Percentiles rank a stretch among this genome's conserved stretches.
Evolutionary conservation across 2,797 vertebrate species (phyloP).

Genomic region (Hipposideros larvatus): DNA sequence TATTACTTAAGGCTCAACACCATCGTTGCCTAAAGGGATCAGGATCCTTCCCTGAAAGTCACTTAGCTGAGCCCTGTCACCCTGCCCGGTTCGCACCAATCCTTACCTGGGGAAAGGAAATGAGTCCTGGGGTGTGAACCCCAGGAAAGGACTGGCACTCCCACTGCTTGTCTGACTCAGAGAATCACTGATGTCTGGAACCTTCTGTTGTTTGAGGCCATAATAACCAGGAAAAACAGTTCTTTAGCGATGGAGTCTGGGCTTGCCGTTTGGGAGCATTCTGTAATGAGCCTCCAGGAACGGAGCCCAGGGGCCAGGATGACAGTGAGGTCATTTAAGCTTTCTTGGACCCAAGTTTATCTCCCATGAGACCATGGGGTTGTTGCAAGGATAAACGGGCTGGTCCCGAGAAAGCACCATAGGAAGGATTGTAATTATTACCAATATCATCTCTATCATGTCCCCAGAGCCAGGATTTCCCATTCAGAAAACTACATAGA

Average conservation of each 20-base stretch:
- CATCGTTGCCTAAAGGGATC: not conserved
- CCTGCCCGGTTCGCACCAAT: not conserved
- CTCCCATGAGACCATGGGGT: no score
- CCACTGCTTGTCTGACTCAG: not conserved
- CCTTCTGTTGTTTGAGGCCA: not conserved
- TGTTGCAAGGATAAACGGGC: no score
- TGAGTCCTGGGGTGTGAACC: not conserved
- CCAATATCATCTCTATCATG: no score
- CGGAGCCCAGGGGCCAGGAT: no score
- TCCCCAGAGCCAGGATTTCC: no score
- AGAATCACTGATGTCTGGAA: not conserved
- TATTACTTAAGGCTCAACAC: not conserved
- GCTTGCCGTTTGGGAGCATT: not conserved
- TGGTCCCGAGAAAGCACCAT: no score
- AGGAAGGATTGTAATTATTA: no score
- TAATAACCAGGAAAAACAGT: not conserved
- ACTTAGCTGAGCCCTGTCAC: not conserved
- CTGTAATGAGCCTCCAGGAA: no score
- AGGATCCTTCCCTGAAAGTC: not conserved
- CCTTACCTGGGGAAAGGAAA: not conserved
- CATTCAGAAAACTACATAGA: not conserved
- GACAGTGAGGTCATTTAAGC: no score
- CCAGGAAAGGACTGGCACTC: not conserved
- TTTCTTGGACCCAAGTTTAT: no score
- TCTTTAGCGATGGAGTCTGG: not conserved